Evolutionary conservation across 2,888 invertebrate species (phyloP).

Genomic region (Enchytraeus crypticus): DNA sequence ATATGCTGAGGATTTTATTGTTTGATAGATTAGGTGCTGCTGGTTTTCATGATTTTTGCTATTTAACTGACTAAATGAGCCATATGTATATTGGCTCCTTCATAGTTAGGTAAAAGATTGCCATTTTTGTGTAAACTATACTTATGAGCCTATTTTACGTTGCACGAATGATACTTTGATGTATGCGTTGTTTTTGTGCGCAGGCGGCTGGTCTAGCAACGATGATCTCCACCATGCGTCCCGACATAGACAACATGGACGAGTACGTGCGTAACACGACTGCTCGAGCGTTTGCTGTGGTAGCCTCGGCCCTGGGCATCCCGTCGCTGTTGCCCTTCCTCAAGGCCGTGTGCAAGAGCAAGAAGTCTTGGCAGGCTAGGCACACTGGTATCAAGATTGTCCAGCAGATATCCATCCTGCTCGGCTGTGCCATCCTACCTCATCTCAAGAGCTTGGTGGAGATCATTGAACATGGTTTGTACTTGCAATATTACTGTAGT

Average conservation of each 20-base stretch:
- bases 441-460: constrained; percentile 95
- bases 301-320: constrained; percentile 95
- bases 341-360: constrained; percentile 92
- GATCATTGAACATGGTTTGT: constrained; percentile 91
- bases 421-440: constrained; percentile 98
- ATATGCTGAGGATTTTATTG: no score
- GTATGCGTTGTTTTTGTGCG: no score
- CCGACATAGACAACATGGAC: constrained; percentile 98
- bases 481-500: no score
- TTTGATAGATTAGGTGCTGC: no score
- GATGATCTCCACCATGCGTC: constrained; percentile 99
- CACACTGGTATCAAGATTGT: constrained; percentile 99
- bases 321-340: constrained; percentile 93
- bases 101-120: no score
- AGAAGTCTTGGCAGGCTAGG: constrained; percentile 95
- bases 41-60: no score
- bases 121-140: no score
- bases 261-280: constrained; percentile 99
- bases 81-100: no score
- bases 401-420: constrained; percentile 97
- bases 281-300: constrained; percentile 98
- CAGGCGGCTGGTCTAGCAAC: constrained; percentile 92
- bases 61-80: no score
- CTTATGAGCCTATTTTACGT: no score
- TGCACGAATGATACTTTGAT: no score